Percentiles rank a stretch among this genome's conserved stretches.
These are phyloP conservation scores for Halisarca cf. caerulea DNA, from an alignment of 37 sponge, comb jelly and placozoan species.

Conservation along the genomic window DNA sequence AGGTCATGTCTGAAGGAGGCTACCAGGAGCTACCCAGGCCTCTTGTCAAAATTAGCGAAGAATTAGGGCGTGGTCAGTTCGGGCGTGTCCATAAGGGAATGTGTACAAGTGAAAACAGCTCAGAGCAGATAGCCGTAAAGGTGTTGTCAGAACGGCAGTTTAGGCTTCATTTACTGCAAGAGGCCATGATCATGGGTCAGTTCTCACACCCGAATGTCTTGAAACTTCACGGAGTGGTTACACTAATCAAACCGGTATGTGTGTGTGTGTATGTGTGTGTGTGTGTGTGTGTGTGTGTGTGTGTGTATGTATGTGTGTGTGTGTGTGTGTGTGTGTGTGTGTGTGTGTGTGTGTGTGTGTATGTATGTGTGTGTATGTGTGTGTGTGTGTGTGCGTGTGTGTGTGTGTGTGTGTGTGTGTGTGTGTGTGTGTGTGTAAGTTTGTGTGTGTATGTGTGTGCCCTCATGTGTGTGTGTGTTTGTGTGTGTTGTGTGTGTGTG, in stretches of 20 bases:
- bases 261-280: conserved; percentile 15
- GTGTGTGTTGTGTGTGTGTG: no score
- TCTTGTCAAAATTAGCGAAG: not conserved
- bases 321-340: conserved; percentile 9
- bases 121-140: not conserved
- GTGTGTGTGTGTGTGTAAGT: not conserved
- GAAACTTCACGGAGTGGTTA: conserved; percentile 16
- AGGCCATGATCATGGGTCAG: conserved; percentile 5
- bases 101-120: not conserved
- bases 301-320: conserved; percentile 10
- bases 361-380: not conserved
- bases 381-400: conserved; percentile 5
- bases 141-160: not conserved
- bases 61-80: not conserved
- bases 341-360: not conserved
- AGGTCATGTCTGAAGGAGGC: not conserved
- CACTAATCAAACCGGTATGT: not conserved
- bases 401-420: conserved; percentile 4
- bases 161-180: conserved; percentile 13
- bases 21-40: not conserved
- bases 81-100: conserved; percentile 13
- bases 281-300: conserved; percentile 24
- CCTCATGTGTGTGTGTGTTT: no score
- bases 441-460: not conserved
- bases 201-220: conserved; percentile 4